Evolutionary conservation across 2,113 vertebrate species (phyloP).

Genomic region (Actenoides lindsayi): DNA sequence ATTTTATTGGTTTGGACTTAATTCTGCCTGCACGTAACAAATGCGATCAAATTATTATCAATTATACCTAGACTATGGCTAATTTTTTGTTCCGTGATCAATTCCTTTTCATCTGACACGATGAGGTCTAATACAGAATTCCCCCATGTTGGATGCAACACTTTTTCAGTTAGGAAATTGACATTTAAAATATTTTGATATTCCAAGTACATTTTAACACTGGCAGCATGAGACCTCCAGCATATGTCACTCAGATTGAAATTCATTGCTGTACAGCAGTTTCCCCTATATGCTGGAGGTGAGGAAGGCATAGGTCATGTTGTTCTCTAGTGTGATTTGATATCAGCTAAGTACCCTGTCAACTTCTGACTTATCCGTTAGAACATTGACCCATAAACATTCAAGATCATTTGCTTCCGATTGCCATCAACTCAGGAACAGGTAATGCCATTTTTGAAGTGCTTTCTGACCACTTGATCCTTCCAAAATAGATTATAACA

Average conservation of each 20-base stretch:
- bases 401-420: conserved; percentile 24
- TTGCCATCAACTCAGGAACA: conserved; percentile 34
- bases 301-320: conserved; percentile 8
- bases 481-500: conserved; percentile 41
- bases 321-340: conserved; percentile 42
- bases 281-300: not conserved
- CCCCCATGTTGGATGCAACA: not conserved
- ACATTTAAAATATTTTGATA: conserved; percentile 33
- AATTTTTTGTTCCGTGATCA: conserved; percentile 28
- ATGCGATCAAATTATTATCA: not conserved
- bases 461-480: conserved; percentile 47
- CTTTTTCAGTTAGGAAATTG: conserved; percentile 2
- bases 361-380: conserved; percentile 12
- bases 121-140: conserved; percentile 10
- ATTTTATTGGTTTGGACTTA: conserved; percentile 15
- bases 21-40: conserved; percentile 33
- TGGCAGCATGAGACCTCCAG: not conserved
- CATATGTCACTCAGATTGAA: not conserved
- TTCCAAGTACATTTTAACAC: conserved; percentile 17
- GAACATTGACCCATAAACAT: conserved; percentile 40
- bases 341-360: conserved; percentile 61
- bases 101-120: conserved; percentile 43
- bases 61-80: not conserved
- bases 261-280: not conserved
- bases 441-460: conserved; percentile 24